These are phyloP conservation scores for Ryuthela nishihirai DNA, from an alignment of 2,888 invertebrate genomes.

Conservation along the genomic window DNA sequence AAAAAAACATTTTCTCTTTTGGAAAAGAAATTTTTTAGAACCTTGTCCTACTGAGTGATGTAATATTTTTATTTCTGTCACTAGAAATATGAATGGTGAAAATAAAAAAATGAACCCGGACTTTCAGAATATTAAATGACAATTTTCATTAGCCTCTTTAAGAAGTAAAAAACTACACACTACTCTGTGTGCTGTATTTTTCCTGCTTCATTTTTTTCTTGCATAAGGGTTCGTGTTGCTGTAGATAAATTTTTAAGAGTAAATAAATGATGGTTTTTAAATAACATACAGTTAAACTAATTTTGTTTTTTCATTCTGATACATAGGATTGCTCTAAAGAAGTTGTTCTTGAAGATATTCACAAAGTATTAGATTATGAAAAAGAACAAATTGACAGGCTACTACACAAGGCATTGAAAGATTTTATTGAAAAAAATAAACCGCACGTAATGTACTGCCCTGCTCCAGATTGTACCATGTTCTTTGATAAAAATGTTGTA, in stretches of 20 bases:
- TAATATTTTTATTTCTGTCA: too few relatives aligned
- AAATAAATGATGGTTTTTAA: not conserved
- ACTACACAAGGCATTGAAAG: constrained; percentile 14
- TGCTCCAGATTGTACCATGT: constrained; percentile 27
- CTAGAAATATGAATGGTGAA: too few relatives aligned
- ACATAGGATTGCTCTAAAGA: constrained; percentile 18
- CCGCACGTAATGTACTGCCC: constrained; percentile 9
- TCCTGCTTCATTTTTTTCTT: too few relatives aligned
- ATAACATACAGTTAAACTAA: not conserved
- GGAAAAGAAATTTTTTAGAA: too few relatives aligned
- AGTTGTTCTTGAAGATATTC: constrained; percentile 15
- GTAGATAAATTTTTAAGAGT: not conserved
- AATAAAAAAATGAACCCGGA: too few relatives aligned
- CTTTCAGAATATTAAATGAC: too few relatives aligned
- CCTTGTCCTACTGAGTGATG: too few relatives aligned
- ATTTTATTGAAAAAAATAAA: constrained; percentile 11
- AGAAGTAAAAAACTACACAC: too few relatives aligned
- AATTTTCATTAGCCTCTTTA: too few relatives aligned
- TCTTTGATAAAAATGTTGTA: constrained; percentile 12
- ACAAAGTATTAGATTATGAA: constrained; percentile 15
- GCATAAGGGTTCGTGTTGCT: not conserved
- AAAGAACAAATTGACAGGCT: constrained; percentile 5
- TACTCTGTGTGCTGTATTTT: too few relatives aligned
- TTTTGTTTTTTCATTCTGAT: not conserved
- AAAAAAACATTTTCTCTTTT: too few relatives aligned